These are phyloP conservation scores for Apodemus sylvaticus DNA, from an alignment of 2,113 vertebrate genomes.

Conservation along the genomic window DNA sequence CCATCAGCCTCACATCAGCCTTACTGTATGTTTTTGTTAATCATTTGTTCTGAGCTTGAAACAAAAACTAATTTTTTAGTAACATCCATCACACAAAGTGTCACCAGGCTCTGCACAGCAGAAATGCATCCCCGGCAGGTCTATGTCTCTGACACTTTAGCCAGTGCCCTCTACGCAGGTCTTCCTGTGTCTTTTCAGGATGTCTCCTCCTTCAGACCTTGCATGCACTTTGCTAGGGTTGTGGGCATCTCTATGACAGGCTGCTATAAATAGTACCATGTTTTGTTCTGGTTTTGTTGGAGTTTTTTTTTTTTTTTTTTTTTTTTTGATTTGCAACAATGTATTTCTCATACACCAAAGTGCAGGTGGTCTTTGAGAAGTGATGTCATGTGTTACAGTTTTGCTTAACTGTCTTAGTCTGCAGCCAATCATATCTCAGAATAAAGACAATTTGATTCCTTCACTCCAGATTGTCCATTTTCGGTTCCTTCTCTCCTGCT, in stretches of 20 bases:
- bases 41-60: background rate
- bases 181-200: background rate
- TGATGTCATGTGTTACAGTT: background rate
- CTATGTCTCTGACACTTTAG: background rate
- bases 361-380: background rate
- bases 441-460: background rate
- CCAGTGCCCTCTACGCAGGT: background rate
- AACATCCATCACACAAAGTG: background rate
- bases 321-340: background rate
- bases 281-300: background rate
- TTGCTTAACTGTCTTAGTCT: background rate
- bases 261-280: background rate
- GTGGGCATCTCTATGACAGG: background rate
- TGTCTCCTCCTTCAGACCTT: background rate
- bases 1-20: background rate
- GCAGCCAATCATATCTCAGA: background rate
- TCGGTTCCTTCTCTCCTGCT: background rate
- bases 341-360: background rate
- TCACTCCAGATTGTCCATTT: background rate
- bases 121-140: background rate
- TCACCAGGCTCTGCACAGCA: background rate
- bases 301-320: background rate
- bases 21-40: too few relatives aligned
- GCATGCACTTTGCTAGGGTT: background rate
- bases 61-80: background rate